Conservation (phyloP, 2,888 invertebrate species). For the Camptogramma bilineatum region DNA sequence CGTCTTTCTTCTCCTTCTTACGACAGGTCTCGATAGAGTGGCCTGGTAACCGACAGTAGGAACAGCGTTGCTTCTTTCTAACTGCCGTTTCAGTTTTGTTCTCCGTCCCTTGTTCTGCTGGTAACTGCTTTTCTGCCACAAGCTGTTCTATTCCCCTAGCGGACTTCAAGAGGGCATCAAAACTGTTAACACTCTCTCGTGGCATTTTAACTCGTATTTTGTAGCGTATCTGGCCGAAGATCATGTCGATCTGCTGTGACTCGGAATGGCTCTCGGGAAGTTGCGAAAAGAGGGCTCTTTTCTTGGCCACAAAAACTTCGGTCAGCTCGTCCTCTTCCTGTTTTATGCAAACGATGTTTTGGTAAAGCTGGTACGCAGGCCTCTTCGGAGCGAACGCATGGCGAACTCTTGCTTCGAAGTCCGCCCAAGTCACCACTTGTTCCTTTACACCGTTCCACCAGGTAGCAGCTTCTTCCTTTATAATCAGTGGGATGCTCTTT, state of each 20-base stretch:
- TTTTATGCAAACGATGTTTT: neutral
- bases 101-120: neutral
- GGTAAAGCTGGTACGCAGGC: constrained; percentile 3
- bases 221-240: neutral
- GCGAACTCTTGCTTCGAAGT: neutral
- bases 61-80: neutral
- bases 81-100: neutral
- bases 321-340: neutral
- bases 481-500: no score
- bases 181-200: neutral
- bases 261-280: neutral
- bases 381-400: constrained; percentile 5
- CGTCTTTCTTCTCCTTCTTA: neutral
- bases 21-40: neutral
- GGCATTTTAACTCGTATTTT: no score
- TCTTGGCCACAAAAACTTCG: neutral
- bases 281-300: neutral
- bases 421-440: neutral
- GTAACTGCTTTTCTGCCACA: neutral
- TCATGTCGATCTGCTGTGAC: constrained; percentile 3
- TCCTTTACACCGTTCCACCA: constrained; percentile 3
- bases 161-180: neutral
- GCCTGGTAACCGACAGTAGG: neutral
- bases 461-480: neutral
- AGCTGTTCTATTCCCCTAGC: neutral